Evolutionary conservation across 2,888 invertebrate genomes (phyloP).

Genomic region (Mesochorus sp.): DNA sequence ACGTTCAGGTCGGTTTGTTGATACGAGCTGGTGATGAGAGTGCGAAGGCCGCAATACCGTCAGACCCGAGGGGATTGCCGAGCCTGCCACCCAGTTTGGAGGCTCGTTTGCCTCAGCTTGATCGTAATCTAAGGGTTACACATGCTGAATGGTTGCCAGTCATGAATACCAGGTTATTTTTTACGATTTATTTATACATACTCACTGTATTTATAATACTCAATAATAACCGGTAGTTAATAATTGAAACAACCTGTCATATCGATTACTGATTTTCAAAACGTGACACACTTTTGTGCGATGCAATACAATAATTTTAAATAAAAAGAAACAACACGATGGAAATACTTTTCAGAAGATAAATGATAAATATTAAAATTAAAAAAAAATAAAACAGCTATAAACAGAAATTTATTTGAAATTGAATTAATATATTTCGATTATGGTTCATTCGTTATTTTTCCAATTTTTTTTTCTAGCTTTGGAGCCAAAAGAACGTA

Average conservation of each 20-base stretch:
- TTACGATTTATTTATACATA: neutral
- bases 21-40: constrained; percentile 74
- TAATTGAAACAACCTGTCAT: neutral
- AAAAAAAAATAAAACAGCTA: no score
- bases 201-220: neutral
- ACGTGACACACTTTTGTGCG: no score
- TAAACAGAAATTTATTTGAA: no score
- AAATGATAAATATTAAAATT: no score
- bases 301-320: no score
- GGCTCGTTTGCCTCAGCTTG: constrained; percentile 84
- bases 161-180: constrained; percentile 86
- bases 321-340: no score
- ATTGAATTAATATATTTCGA: no score
- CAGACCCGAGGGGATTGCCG: constrained; percentile 77
- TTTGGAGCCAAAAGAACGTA: no score
- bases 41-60: constrained; percentile 72
- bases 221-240: neutral
- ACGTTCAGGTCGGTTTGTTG: constrained; percentile 78
- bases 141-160: constrained; percentile 92
- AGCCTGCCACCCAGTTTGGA: constrained; percentile 79
- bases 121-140: constrained; percentile 86
- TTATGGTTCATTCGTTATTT: no score
- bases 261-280: neutral
- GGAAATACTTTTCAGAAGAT: no score
- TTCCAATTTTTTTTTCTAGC: no score